Base-by-base conservation (phyloP, 2,113 vertebrate species). In the Ondatra zibethicus region DNA sequence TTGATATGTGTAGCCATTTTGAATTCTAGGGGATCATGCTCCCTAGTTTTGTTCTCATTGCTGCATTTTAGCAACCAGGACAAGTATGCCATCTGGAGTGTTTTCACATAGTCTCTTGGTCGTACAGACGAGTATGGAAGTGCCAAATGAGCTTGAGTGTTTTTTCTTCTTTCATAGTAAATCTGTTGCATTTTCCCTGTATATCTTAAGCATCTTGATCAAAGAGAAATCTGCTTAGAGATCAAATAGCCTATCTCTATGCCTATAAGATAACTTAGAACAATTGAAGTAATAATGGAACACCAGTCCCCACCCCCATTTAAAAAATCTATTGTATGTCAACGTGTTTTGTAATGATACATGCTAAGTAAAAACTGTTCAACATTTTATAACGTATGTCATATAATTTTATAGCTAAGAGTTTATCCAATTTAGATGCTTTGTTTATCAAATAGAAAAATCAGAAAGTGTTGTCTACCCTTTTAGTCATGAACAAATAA, bases 401-500 rank as follows among this genome's bases (percentile, higher is more conserved):
- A 36, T 0, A 80, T 12, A 8, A 47, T 90, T 76, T 88, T 50
- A 42, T 94, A 63, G 13, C 92, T 95, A 85, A 89, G 65, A 89
- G 17, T 89, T 94, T 92, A 94, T 36, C 39, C 11, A 87, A 82
- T 66, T n/a, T 89, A 87, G 13, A 63, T 95, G 25, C 66, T 89
- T 94, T 58, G 36, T 45, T 19, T 93, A 87, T n/a, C 11, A 88
- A 65, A 65, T 72, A 80, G 42, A 88, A 89, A 96, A 89, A 55
- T 85, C 19, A 96, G 39, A 92, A 92, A 88, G 68, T 73, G 6
- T 82, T 36, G 19, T 52, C 94, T 89, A 87, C 6, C 9, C 47
- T 29, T 95, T 94, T 80, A 75, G 27, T 92, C 11, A 93, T 91
- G 86, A 96, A 23, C 27, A 94, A 70, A 84, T 92, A 91, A 75